Evolutionary conservation across 2,113 vertebrate genomes (phyloP), one percentile per base, ranked within the genome.

Genomic region (Lanius ludovicianus): DNA sequence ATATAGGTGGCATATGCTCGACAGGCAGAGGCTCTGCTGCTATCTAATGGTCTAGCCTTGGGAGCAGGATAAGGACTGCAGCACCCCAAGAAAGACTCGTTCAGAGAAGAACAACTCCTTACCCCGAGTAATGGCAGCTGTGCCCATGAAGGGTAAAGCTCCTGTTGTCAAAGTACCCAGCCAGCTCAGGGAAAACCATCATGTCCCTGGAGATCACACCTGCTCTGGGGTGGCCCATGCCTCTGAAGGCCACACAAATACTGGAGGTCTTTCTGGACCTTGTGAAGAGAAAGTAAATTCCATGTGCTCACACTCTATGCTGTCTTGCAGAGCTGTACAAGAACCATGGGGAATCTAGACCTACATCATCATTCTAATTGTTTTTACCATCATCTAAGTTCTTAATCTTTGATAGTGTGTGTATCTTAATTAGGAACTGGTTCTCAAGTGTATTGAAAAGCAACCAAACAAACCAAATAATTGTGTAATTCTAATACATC

Each of bases 381-480:
- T 95, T 96, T 95, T 87, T 87, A 93, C 87, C 87, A 96, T 33
- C 81, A 79, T 95, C 74, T 91, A 87, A 87, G 69, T 69, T 96
- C 91, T 91, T 46, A 27, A 89, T 95, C 95, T 97, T 96, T 96
- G 94, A 96, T 91, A 91, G 41, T 57, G 44, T 71, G n/a, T 94
- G 89, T 96, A 94, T 95, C 95, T 89, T 96, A 97, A 94, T 96
- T 97, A 96, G 70, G 53, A 95, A 87, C 57, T 75, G 68, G 52
- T 89, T 97, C 96, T 93, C 95, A 92, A 95, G 95, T 78, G 93
- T 95, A 96, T 92, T 95, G 80, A 95, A 95, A 95, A 84, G 84
- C 89, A 96, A 92, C 63, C 1, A 46, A 97, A 95, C 91, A 95
- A 96, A 93, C 69, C 89, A 94, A 97, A 85, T 92, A 95, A 95